Evolutionary conservation across 2,797 vertebrate genomes (phyloP).

Genomic region (Pangasius krempfi): DNA sequence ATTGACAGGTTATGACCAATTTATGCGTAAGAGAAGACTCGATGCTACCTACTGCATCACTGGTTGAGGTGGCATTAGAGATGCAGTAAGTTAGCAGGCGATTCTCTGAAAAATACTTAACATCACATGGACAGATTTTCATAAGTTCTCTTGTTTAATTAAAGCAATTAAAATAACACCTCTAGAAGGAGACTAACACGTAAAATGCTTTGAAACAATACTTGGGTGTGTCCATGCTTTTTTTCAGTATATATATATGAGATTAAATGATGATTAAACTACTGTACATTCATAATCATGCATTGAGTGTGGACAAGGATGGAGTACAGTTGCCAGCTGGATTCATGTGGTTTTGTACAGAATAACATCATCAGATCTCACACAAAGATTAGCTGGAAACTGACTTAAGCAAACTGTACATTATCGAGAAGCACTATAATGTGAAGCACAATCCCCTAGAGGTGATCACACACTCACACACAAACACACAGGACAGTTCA

Average conservation of each 20-base stretch:
- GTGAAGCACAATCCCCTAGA: conserved; percentile 25
- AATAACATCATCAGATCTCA: conserved; percentile 12
- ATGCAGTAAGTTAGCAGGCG: not conserved
- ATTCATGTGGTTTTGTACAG: not conserved
- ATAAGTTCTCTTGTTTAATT: not conserved
- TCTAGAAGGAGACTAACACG: not conserved
- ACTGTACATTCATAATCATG: not conserved
- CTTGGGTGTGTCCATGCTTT: not conserved
- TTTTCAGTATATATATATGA: not conserved
- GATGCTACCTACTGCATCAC: not conserved
- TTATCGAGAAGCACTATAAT: conserved; percentile 31
- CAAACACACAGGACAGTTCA: conserved; percentile 55
- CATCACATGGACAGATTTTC: not conserved
- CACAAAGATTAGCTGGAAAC: conserved; percentile 22
- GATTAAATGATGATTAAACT: not conserved
- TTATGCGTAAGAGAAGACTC: not conserved
- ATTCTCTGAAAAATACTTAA: not conserved
- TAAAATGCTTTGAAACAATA: not conserved
- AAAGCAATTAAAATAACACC: not conserved
- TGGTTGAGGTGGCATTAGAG: not conserved
- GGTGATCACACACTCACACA: conserved; percentile 48
- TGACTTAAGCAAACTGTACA: conserved; percentile 38
- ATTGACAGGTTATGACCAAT: not conserved
- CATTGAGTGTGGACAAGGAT: not conserved
- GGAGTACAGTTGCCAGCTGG: not conserved